phyloP scores from a whole-genome alignment of 2,797 vertebrate species.

The Valencia hispanica region DNA sequence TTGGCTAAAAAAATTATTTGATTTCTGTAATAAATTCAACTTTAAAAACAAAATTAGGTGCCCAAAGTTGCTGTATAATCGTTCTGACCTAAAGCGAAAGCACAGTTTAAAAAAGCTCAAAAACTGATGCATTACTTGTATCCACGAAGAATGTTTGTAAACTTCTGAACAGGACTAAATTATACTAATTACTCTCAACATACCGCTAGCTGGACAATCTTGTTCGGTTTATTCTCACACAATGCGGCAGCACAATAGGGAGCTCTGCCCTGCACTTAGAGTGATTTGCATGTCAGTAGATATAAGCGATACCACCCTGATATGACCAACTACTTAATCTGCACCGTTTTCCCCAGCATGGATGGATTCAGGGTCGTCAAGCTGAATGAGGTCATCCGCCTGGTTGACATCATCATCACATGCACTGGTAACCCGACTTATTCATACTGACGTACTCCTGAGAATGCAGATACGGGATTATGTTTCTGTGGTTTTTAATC shows the following conservation, averaged over 20 bases:
- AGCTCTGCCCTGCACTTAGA: background rate
- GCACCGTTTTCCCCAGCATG: conserved; percentile 84
- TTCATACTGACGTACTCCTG: background rate
- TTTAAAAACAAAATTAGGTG: too few species aligned
- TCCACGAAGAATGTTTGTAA: too few species aligned
- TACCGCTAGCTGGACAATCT: background rate
- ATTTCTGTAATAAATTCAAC: background rate
- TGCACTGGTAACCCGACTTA: conserved; percentile 87
- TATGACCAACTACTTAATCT: conserved; percentile 2
- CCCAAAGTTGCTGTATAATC: too few species aligned
- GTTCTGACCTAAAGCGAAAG: too few species aligned
- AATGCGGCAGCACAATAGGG: background rate
- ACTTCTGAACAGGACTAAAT: background rate
- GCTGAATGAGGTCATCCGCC: conserved; percentile 92
- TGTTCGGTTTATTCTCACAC: background rate
- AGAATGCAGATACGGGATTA: conserved; percentile 2
- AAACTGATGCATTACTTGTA: too few species aligned
- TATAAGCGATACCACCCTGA: conserved; percentile 8
- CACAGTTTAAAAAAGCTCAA: too few species aligned
- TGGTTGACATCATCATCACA: conserved; percentile 93
- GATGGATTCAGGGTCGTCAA: conserved; percentile 95
- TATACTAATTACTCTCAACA: background rate
- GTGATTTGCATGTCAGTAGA: conserved; percentile 24
- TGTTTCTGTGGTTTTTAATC: conserved; percentile 11
- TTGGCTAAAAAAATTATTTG: background rate